Conservation (phyloP, 2,797 vertebrate species). For the Cossypha polioptera region DNA sequence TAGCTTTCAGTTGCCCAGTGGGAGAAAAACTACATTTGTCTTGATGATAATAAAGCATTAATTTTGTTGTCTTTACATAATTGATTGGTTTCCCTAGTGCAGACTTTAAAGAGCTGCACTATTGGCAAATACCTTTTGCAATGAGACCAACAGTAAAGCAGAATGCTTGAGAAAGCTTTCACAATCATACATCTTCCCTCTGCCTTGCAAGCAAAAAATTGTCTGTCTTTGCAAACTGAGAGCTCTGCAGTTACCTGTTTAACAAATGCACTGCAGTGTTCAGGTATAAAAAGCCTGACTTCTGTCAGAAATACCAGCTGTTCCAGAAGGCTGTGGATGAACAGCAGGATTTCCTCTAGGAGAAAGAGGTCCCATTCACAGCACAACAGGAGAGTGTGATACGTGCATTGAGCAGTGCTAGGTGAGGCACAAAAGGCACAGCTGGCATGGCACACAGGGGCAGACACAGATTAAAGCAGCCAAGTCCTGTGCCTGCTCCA, state of each 20-base stretch:
- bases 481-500: neutral
- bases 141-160: neutral
- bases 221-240: neutral
- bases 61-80: neutral
- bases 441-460: neutral
- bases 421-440: neutral
- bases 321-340: neutral
- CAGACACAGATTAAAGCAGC: neutral
- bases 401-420: accelerated
- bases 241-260: neutral
- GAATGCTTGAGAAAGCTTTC: neutral
- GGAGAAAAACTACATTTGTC: neutral
- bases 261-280: neutral
- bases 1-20: neutral
- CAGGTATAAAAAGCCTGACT: neutral
- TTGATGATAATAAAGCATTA: neutral
- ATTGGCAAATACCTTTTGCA: neutral
- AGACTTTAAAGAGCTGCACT: neutral
- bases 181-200: neutral
- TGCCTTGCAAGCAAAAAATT: neutral
- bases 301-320: neutral
- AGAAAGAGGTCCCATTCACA: neutral
- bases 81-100: neutral
- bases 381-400: neutral
- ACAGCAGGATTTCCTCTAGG: neutral